These are phyloP conservation scores for Synergus gifuensis DNA, from an alignment of 2,888 invertebrate species.

Conservation along the genomic window DNA sequence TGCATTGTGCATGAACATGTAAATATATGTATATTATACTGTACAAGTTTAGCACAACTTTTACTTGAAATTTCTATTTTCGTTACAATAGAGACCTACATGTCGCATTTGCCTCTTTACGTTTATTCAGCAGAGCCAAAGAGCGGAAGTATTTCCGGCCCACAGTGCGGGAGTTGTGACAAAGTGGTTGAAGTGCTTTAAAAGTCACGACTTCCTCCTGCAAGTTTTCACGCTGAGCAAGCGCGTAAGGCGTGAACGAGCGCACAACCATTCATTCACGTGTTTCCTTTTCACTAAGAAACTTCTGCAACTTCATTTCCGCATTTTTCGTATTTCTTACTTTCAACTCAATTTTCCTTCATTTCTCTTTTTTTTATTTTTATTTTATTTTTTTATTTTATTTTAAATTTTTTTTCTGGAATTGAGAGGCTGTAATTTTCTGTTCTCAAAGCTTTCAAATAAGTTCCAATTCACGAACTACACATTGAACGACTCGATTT, in stretches of 20 bases:
- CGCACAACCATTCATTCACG: constrained; percentile 15
- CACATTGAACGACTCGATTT: not conserved
- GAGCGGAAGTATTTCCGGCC: constrained; percentile 18
- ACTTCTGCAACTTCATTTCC: constrained; percentile 29
- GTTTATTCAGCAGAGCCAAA: constrained; percentile 1
- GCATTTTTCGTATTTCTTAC: constrained; percentile 18
- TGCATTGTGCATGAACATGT: not conserved
- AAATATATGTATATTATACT: not conserved
- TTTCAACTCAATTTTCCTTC: not conserved
- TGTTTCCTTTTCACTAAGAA: not conserved
- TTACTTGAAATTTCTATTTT: not conserved
- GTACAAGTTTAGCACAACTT: not conserved
- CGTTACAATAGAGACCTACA: not conserved
- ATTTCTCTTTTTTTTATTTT: not conserved
- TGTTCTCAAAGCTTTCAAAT: not conserved
- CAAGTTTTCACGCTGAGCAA: constrained; percentile 39
- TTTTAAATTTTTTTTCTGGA: not conserved
- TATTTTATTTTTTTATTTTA: not conserved
- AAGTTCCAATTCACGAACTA: not conserved
- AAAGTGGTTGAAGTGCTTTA: constrained; percentile 31
- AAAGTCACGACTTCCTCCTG: constrained; percentile 36
- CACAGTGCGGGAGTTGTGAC: constrained; percentile 3
- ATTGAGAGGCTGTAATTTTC: not conserved
- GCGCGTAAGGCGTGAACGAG: constrained; percentile 36
- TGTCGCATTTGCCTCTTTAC: constrained; percentile 8